phyloP scores from a whole-genome alignment of 2,113 vertebrate genomes.

The Silurus asotus region DNA sequence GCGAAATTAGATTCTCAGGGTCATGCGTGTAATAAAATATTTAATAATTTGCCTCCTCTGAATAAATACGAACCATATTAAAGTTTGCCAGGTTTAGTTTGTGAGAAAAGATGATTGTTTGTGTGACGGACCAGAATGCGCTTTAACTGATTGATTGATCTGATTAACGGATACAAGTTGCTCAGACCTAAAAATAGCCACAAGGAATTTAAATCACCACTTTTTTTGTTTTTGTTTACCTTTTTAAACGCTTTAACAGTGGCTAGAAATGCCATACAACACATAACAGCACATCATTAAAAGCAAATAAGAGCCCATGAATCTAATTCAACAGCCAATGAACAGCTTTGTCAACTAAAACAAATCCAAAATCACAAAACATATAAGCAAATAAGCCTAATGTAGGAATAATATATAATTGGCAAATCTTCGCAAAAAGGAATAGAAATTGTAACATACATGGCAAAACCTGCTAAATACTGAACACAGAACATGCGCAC shows the following conservation, averaged over 20 bases:
- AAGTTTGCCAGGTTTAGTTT: neutral
- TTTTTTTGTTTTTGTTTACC: neutral
- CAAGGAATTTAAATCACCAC: neutral
- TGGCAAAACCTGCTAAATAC: too few relatives aligned
- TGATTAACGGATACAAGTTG: constrained; percentile 6
- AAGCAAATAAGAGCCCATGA: neutral
- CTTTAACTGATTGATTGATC: neutral
- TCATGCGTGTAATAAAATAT: constrained; percentile 2
- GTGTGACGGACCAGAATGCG: neutral
- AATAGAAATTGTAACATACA: too few relatives aligned
- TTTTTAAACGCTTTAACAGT: neutral
- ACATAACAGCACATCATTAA: neutral
- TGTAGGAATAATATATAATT: too few relatives aligned
- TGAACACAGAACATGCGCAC: too few relatives aligned
- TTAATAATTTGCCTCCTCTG: neutral
- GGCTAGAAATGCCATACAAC: neutral
- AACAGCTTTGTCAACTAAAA: too few relatives aligned
- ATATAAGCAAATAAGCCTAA: too few relatives aligned
- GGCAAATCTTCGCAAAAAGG: too few relatives aligned
- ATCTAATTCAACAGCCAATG: neutral
- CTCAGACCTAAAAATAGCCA: neutral
- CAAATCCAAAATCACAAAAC: too few relatives aligned
- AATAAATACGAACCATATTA: neutral
- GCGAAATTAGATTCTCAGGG: constrained; percentile 7
- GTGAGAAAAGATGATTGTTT: neutral